These are phyloP conservation scores for Chloroceryle aenea DNA, from an alignment of 2,113 vertebrate species.

Conservation along the genomic window DNA sequence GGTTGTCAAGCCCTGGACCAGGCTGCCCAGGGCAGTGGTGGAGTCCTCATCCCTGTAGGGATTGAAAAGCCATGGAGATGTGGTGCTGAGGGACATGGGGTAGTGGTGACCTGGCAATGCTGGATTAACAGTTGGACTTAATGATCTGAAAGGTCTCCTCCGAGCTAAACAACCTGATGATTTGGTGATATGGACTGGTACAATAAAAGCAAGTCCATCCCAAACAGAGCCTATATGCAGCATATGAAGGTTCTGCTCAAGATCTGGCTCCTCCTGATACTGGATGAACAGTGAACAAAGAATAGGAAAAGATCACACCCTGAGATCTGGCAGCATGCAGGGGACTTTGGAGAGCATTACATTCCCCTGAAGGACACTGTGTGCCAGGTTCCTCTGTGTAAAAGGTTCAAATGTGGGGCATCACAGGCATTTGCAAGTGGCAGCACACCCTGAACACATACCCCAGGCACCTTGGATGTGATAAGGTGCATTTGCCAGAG, in stretches of 20 bases:
- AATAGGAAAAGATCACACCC: background rate
- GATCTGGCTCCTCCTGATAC: background rate
- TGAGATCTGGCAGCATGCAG: accelerated
- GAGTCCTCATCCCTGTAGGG: no score
- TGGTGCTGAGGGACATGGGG: no score
- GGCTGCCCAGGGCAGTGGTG: background rate
- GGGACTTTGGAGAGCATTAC: background rate
- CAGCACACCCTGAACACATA: background rate
- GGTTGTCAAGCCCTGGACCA: background rate
- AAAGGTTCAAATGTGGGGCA: background rate
- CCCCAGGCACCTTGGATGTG: background rate
- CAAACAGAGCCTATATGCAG: background rate
- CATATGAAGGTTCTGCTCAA: background rate
- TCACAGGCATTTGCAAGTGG: background rate
- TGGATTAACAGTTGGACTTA: background rate
- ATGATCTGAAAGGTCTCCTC: background rate
- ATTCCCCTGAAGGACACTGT: background rate
- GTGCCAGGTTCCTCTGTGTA: background rate
- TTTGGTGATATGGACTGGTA: background rate
- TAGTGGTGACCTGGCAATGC: no score
- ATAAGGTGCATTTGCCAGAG: accelerated
- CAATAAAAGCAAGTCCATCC: background rate
- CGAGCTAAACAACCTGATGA: background rate
- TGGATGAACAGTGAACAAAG: background rate
- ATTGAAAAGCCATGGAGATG: no score